Evolutionary conservation across 30 jellyfish, hydroid and myxozoan species (phyloP).

Genomic region (Clytia hemisphaerica): DNA sequence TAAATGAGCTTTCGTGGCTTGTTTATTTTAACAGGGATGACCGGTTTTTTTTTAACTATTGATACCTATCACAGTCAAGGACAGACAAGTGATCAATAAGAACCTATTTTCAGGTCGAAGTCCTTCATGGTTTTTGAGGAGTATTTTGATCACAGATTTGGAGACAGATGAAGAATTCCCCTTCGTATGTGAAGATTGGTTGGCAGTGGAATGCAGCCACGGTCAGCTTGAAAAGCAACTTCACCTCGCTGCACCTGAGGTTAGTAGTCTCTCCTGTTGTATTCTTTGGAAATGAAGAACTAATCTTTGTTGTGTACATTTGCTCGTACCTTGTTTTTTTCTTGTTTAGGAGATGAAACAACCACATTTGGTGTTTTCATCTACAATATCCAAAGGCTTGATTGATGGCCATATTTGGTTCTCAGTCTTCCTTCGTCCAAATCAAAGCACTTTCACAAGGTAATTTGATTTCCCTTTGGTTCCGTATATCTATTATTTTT

Average conservation of each 20-base stretch:
- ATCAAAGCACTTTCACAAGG: constrained; percentile 55
- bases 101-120: constrained; percentile 9
- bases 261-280: too few relatives aligned
- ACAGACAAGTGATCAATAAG: too few relatives aligned
- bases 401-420: constrained; percentile 90
- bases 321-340: too few relatives aligned
- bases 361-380: constrained; percentile 62
- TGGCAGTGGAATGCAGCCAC: constrained; percentile 81
- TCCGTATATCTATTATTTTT: too few relatives aligned
- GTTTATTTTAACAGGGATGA: too few relatives aligned
- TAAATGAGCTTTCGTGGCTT: too few relatives aligned
- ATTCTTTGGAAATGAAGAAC: too few relatives aligned
- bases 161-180: background rate
- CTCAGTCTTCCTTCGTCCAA: constrained; percentile 75
- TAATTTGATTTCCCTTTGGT: too few relatives aligned
- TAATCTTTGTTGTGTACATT: too few relatives aligned
- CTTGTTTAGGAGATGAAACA: constrained; percentile 56
- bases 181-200: constrained; percentile 80
- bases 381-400: constrained; percentile 70
- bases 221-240: constrained; percentile 61
- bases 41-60: too few relatives aligned
- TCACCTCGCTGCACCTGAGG: constrained; percentile 58
- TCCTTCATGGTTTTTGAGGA: constrained; percentile 14
- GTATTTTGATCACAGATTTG: background rate
- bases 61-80: too few relatives aligned